Evolutionary conservation across 2,797 vertebrate genomes (phyloP).

Genomic region (Otolemur crassicaudatus): DNA sequence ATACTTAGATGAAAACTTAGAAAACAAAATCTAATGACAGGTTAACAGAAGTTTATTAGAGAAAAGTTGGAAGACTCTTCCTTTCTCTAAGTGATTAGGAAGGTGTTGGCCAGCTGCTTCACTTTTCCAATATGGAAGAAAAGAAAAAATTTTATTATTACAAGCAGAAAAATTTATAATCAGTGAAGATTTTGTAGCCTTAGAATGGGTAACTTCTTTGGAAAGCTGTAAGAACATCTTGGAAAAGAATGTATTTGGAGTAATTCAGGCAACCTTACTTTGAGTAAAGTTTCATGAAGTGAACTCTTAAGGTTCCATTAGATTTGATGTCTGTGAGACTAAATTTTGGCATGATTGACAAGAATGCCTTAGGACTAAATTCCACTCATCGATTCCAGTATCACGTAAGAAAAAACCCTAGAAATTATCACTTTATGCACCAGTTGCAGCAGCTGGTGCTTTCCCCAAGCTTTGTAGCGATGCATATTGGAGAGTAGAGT

Average conservation of each 20-base stretch:
- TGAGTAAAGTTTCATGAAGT: constrained; percentile 38
- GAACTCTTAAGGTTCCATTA: constrained; percentile 52
- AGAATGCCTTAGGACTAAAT: constrained; percentile 67
- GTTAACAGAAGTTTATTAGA: constrained; percentile 23
- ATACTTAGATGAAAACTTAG: not conserved
- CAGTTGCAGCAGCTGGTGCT: constrained; percentile 56
- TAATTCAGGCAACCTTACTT: constrained; percentile 55
- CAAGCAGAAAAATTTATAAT: constrained; percentile 5
- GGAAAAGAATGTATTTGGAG: constrained; percentile 52
- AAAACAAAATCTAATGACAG: not conserved
- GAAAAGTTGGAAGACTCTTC: not conserved
- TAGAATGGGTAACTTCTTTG: not conserved
- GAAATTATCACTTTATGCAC: constrained; percentile 69
- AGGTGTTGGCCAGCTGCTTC: not conserved
- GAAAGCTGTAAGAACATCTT: not conserved
- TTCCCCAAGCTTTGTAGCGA: constrained; percentile 50
- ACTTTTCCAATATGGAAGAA: not conserved
- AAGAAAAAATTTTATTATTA: not conserved
- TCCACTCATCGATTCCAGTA: constrained; percentile 49
- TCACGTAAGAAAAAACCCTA: constrained; percentile 28
- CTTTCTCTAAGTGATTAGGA: constrained; percentile 10
- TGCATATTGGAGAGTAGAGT: constrained; percentile 72
- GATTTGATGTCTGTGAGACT: constrained; percentile 50
- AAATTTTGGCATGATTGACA: constrained; percentile 68
- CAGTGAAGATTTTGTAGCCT: not conserved